A percentile compares a stretch with the other conserved stretches of the same genome.
Conservation (phyloP, 2,113 vertebrate species). For the Dolichotis patagonum region DNA sequence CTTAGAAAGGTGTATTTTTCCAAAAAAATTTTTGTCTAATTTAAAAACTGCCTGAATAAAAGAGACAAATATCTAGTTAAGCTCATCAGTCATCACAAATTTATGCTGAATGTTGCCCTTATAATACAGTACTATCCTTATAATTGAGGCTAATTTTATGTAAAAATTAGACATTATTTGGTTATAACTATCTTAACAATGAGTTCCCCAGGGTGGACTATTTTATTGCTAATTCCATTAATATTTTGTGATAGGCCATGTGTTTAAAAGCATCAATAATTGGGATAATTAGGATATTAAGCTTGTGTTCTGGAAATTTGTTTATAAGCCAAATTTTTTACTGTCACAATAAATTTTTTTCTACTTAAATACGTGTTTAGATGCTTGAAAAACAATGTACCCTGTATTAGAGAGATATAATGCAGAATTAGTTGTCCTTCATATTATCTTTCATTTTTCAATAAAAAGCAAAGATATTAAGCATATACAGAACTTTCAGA, state of each 20-base stretch:
- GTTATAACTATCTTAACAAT: background rate
- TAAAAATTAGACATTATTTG: constrained; percentile 52
- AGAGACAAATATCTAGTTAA: constrained; percentile 36
- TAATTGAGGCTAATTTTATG: background rate
- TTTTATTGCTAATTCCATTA: constrained; percentile 12
- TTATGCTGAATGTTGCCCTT: background rate
- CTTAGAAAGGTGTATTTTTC: background rate
- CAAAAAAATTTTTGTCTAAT: background rate
- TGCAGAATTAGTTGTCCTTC: background rate
- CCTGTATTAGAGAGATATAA: background rate
- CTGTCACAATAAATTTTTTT: constrained; percentile 28
- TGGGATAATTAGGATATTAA: background rate
- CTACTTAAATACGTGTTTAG: background rate
- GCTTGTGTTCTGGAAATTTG: background rate
- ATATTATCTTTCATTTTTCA: background rate
- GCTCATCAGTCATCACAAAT: background rate
- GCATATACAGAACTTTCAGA: background rate
- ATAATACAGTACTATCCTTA: background rate
- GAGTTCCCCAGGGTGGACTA: background rate
- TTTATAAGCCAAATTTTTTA: background rate
- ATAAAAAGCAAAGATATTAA: background rate
- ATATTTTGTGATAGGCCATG: background rate
- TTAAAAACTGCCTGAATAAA: background rate
- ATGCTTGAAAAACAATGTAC: background rate
- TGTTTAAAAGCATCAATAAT: background rate